Conservation (phyloP, 2,113 vertebrate genomes). For the Pelodiscus sinensis region DNA sequence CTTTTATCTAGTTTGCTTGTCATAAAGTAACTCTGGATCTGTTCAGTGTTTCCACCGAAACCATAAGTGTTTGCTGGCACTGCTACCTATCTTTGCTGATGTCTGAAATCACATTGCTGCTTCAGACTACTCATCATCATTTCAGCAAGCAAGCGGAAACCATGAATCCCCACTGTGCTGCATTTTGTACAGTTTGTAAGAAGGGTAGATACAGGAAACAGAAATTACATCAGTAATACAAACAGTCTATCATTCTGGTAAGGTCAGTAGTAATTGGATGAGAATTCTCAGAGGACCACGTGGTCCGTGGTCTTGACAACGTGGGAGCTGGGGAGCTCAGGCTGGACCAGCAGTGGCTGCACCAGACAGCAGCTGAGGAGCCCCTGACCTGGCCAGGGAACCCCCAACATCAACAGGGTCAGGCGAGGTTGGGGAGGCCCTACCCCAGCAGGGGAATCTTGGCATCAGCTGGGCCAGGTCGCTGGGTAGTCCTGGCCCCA, state of each 20-base stretch:
- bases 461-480: too few species aligned
- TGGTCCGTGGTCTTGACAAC: too few species aligned
- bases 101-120: constrained; percentile 47
- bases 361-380: too few species aligned
- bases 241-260: not conserved
- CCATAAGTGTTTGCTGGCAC: constrained; percentile 28
- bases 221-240: not conserved
- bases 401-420: too few species aligned
- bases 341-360: too few species aligned
- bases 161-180: not conserved
- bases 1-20: not conserved
- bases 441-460: too few species aligned
- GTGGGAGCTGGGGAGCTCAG: too few species aligned
- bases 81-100: constrained; percentile 18
- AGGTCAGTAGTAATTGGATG: not conserved
- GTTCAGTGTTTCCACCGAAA: constrained; percentile 58
- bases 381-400: too few species aligned
- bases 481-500: too few species aligned
- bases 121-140: constrained; percentile 37
- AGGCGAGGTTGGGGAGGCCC: too few species aligned
- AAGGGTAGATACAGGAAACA: not conserved
- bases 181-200: constrained; percentile 14
- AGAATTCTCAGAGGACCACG: constrained; percentile 6
- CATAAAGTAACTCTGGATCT: not conserved
- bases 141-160: constrained; percentile 54